Evolutionary conservation across 2,113 vertebrate species (phyloP).

Genomic region (Galemys pyrenaicus): DNA sequence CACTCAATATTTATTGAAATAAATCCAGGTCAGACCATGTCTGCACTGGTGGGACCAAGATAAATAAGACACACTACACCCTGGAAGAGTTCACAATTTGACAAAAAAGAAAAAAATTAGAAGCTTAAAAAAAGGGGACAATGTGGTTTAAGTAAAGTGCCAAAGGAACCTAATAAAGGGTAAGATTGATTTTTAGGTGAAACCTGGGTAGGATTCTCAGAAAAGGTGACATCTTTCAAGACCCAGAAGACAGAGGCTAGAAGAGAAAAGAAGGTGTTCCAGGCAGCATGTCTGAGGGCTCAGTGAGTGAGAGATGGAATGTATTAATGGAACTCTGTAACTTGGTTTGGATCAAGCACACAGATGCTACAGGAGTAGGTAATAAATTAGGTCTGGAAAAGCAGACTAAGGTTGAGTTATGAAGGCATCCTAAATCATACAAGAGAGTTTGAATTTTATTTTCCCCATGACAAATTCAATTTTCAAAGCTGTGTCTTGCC

Average conservation of each 20-base stretch:
- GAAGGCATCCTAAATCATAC: slow-evolving; percentile 27
- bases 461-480: not conserved
- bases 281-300: not conserved
- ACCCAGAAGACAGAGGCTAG: not conserved
- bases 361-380: not conserved
- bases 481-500: not conserved
- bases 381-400: slow-evolving; percentile 33
- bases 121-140: not conserved
- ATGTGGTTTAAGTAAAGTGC: not conserved
- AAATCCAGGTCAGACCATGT: slow-evolving; percentile 46
- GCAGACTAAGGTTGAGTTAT: not conserved
- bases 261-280: not conserved
- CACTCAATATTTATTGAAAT: slow-evolving; percentile 27
- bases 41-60: not conserved
- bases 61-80: not conserved
- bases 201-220: not conserved
- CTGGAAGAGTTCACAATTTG: slow-evolving; percentile 1
- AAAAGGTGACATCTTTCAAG: not conserved
- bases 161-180: not conserved
- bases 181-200: not conserved
- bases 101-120: slow-evolving; percentile 17
- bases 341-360: not conserved
- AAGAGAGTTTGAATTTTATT: slow-evolving; percentile 47
- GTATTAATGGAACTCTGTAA: not conserved
- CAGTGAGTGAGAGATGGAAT: not conserved